These are phyloP conservation scores for Maccullochella peelii DNA, from an alignment of 2,113 vertebrate species.

Conservation along the genomic window DNA sequence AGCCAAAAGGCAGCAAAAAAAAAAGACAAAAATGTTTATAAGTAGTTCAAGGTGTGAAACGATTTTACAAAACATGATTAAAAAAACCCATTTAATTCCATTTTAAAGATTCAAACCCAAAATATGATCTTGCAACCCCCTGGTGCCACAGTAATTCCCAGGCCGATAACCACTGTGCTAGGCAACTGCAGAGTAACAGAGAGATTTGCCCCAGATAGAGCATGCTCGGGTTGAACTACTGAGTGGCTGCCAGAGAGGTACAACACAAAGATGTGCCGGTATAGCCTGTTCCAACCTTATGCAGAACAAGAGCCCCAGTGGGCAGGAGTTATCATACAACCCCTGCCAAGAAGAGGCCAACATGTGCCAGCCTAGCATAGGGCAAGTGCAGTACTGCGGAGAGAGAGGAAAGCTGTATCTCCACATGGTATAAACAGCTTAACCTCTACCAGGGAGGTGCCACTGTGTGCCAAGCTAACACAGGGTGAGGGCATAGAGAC, in stretches of 20 bases:
- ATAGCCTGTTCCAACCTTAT: slow-evolving; percentile 31
- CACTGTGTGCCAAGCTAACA: slow-evolving; percentile 52
- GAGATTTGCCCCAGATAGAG: slow-evolving; percentile 33
- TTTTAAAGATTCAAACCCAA: neutral
- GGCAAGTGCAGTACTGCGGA: slow-evolving; percentile 49
- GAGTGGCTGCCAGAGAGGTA: slow-evolving; percentile 37
- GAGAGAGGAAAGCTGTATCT: slow-evolving; percentile 57
- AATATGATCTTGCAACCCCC: neutral
- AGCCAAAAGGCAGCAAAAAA: neutral
- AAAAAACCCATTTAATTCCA: neutral
- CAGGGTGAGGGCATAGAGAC: slow-evolving; percentile 45
- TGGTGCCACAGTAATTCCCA: slow-evolving; percentile 8
- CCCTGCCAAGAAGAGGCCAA: slow-evolving; percentile 61
- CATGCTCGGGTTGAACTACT: slow-evolving; percentile 8
- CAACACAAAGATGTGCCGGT: slow-evolving; percentile 29
- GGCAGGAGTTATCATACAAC: slow-evolving; percentile 43
- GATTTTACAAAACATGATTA: neutral
- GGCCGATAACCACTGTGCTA: neutral
- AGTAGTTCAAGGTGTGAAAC: neutral
- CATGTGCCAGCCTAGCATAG: slow-evolving; percentile 61
- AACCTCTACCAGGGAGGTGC: slow-evolving; percentile 58
- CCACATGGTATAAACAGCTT: slow-evolving; percentile 65
- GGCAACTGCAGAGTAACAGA: slow-evolving; percentile 8
- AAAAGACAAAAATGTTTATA: neutral
- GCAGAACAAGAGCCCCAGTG: slow-evolving; percentile 47